Evolutionary conservation across 2,797 vertebrate genomes (phyloP).

Genomic region (Trachurus trachurus): DNA sequence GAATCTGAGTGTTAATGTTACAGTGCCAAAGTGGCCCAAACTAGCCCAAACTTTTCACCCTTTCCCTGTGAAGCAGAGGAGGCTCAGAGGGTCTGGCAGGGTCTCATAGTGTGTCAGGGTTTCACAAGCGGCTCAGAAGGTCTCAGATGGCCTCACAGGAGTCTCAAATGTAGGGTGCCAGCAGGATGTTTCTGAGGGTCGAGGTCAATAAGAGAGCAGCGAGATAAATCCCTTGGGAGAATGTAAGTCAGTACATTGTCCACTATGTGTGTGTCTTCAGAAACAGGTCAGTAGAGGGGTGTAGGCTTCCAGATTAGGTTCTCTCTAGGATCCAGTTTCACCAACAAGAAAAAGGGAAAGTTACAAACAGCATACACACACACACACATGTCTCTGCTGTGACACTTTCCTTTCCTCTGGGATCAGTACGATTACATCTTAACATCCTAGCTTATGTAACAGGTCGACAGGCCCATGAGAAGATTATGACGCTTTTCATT

Average conservation of each 20-base stretch:
- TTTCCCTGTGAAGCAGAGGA: not conserved
- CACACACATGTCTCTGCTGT: not conserved
- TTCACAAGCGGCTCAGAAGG: not conserved
- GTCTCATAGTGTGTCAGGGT: not conserved
- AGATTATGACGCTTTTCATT: no score
- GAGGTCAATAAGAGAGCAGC: not conserved
- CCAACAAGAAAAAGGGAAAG: not conserved
- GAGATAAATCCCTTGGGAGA: not conserved
- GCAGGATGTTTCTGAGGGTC: not conserved
- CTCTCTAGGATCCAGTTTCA: conserved; percentile 13
- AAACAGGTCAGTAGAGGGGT: conserved; percentile 15
- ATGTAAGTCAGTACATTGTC: not conserved
- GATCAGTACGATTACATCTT: not conserved
- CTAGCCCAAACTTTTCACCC: no score
- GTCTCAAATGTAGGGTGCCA: not conserved
- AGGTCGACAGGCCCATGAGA: not conserved
- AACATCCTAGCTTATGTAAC: not conserved
- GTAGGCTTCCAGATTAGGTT: not conserved
- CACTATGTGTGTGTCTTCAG: not conserved
- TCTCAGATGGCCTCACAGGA: not conserved
- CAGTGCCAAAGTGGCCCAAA: no score
- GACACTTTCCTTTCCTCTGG: not conserved
- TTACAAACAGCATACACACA: not conserved
- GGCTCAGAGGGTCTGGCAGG: not conserved
- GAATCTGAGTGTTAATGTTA: no score